A percentile compares a stretch with the other conserved stretches of the same genome.
Evolutionary conservation across 2,888 invertebrate genomes (phyloP).

Genomic region (Ditula angustiorana): DNA sequence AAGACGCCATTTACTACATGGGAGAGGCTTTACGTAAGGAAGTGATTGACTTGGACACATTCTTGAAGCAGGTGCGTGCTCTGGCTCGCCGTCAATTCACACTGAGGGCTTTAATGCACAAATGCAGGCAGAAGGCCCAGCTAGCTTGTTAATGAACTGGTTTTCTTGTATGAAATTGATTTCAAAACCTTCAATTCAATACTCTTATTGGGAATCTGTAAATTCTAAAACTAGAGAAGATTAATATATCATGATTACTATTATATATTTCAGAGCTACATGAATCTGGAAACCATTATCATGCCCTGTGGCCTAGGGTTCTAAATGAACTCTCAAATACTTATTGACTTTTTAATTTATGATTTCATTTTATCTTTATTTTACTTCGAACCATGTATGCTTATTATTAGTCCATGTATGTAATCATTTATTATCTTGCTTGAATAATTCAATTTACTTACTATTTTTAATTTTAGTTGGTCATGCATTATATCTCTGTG

Average conservation of each 20-base stretch:
- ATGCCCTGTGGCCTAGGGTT: background rate
- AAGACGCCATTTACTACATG: conserved; percentile 99
- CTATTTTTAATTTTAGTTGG: too few relatives aligned
- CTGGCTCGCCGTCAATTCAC: conserved; percentile 98
- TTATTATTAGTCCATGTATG: background rate
- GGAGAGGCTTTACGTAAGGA: conserved; percentile 97
- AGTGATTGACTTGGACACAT: conserved; percentile 97
- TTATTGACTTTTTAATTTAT: conserved; percentile 2
- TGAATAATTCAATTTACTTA: too few relatives aligned
- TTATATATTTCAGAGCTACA: background rate
- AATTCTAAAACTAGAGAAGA: conserved; percentile 11
- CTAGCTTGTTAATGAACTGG: conserved; percentile 86
- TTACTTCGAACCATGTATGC: background rate
- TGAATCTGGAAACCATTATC: background rate
- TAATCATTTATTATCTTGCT: background rate
- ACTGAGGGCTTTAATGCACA: conserved; percentile 97
- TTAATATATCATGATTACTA: background rate
- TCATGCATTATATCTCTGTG: too few relatives aligned
- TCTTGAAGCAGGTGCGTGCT: conserved; percentile 97
- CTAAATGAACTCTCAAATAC: background rate
- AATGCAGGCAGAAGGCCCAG: conserved; percentile 97
- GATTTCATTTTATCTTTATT: background rate
- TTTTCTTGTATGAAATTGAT: conserved; percentile 17
- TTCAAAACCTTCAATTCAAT: conserved; percentile 12
- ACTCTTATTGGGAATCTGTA: conserved; percentile 18